Evolutionary conservation across 2,888 invertebrate genomes (phyloP), one percentile per base, ranked within the genome.

Genomic region (Drosophila limbata): DNA sequence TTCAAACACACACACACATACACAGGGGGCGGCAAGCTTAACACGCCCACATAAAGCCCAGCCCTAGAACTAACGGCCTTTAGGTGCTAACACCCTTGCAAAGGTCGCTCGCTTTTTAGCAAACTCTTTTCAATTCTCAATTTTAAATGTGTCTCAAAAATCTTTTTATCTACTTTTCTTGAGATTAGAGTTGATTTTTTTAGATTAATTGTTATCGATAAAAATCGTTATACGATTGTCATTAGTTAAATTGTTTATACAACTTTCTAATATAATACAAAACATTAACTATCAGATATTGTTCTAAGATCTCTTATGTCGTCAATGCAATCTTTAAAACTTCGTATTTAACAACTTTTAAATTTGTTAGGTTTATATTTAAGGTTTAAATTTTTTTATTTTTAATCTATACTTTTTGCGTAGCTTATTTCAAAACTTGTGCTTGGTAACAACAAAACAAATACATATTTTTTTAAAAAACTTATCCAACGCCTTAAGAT

Each of bases 41-140:
- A 35, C 48, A 79, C 72, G 72, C 80, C 76, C 60, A 56, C 72
- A 47, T 47, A 9, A 9, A 40, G 70, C 60, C 39, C 57, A 62
- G 47, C 63, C 63, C 51, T 31, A 45, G 11, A 45, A 45, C 57
- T 53, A 39, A 11, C 42, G 37, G 31, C 52, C 52, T 45, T 64
- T 59, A 33, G 55, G 28, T n/a, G 55, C 28, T 13, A 35, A 61
- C 42, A 51, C 60, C 17, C 60, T 61, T 13, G 21, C 35, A 63
- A 33, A 55, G 47, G 19, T 56, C 56, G 39, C 47, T 33, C 4
- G n/a, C 13, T 11, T 5, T 5, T 28, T 25, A 5, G 13, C 21
- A 44, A 21, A 13, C 21, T 25, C 1, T 21, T 8, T 42, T 42
- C 11, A 11, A 42, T 42, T 19, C 17, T 19, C 2, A 42, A 42